Percentiles rank a stretch among this genome's conserved stretches.
These are phyloP conservation scores for Allacma fusca DNA, from an alignment of 2,888 invertebrate species.

Conservation along the genomic window DNA sequence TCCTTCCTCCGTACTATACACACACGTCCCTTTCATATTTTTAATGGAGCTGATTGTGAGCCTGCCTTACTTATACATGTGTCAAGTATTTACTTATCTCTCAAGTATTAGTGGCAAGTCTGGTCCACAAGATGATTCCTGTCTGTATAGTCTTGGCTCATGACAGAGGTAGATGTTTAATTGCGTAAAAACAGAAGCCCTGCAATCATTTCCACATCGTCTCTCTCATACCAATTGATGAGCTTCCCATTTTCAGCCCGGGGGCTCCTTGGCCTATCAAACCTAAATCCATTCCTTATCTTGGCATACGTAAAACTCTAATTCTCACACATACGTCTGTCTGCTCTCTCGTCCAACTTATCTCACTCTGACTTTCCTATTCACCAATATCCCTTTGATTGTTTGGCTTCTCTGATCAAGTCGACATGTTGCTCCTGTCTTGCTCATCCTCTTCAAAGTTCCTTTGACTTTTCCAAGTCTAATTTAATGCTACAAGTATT, in stretches of 20 bases:
- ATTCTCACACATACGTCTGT: constrained; percentile 35
- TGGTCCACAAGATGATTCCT: background rate
- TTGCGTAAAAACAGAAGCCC: constrained; percentile 45
- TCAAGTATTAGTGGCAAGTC: background rate
- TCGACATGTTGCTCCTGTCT: background rate
- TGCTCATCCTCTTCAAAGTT: background rate
- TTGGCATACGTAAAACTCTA: constrained; percentile 9
- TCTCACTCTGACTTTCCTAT: constrained; percentile 5
- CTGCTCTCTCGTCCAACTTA: background rate
- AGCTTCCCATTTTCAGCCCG: constrained; percentile 39
- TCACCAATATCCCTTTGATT: constrained; percentile 5
- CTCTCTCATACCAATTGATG: constrained; percentile 40
- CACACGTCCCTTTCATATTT: too few species aligned
- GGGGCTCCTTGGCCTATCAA: constrained; percentile 25
- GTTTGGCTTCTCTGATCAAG: background rate
- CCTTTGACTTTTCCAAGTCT: background rate
- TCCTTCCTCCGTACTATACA: too few species aligned
- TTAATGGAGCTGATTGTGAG: too few species aligned
- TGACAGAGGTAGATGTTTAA: constrained; percentile 33
- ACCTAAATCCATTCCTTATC: constrained; percentile 30
- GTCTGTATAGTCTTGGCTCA: background rate
- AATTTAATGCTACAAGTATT: background rate
- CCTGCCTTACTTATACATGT: background rate
- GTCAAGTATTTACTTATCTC: background rate
- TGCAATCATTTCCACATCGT: constrained; percentile 43